These are phyloP conservation scores for Haliclystus octoradiatus DNA, from an alignment of 30 jellyfish, hydroid and myxozoan species.

Conservation along the genomic window DNA sequence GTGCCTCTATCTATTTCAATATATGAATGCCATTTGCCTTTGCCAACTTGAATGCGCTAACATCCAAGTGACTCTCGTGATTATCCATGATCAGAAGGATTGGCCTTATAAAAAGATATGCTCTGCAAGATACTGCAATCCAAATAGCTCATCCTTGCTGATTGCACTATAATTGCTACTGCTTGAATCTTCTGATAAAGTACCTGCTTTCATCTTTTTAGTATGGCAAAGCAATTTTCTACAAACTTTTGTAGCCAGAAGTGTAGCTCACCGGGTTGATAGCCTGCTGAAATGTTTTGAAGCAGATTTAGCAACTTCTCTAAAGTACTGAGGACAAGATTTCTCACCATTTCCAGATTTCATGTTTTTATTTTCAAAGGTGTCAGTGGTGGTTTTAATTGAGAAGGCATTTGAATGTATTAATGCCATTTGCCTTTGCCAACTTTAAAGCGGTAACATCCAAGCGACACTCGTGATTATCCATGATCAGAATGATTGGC, in stretches of 20 bases:
- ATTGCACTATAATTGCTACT: slow-evolving; percentile 6
- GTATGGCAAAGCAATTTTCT: slow-evolving; percentile 1
- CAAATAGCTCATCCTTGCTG: slow-evolving; percentile 3
- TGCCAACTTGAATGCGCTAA: slow-evolving; percentile 31
- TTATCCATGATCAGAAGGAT: slow-evolving; percentile 34
- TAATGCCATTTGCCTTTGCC: slow-evolving; percentile 27
- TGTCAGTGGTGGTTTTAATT: no score
- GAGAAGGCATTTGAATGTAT: slow-evolving; percentile 22
- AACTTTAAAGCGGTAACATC: slow-evolving; percentile 22
- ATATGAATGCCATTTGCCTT: slow-evolving; percentile 21
- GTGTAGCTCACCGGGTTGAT: slow-evolving; percentile 12
- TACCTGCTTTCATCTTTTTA: slow-evolving; percentile 2
- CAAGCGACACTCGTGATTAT: slow-evolving; percentile 35
- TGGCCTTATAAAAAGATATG: slow-evolving; percentile 7
- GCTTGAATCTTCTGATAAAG: slow-evolving; percentile 13
- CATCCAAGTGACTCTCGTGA: slow-evolving; percentile 31
- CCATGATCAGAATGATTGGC: slow-evolving; percentile 34
- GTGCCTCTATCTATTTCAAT: slow-evolving; percentile 43
- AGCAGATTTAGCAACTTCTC: slow-evolving; percentile 6
- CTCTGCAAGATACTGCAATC: slow-evolving; percentile 18
- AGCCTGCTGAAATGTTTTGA: neutral
- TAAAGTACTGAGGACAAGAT: slow-evolving; percentile 8
- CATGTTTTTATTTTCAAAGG: no score
- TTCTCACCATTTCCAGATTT: slow-evolving; percentile 24
- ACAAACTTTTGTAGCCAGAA: slow-evolving; percentile 3